Evolutionary conservation across 2,113 vertebrate species (phyloP), one percentile per base, ranked within the genome.

Genomic region (Phasianus colchicus): DNA sequence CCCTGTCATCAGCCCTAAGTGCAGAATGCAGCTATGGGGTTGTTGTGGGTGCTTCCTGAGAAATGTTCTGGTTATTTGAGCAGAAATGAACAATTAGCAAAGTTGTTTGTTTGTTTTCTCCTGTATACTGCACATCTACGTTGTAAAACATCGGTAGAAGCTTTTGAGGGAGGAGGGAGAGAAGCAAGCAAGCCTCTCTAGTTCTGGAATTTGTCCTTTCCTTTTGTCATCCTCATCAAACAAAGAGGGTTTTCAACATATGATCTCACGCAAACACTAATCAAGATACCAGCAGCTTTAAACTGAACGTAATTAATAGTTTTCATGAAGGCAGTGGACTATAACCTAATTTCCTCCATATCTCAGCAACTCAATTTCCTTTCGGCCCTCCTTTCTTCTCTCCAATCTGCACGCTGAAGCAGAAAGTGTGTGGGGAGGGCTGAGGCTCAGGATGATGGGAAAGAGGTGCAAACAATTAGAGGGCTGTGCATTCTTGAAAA

Each of bases 261-360:
- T 38, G 32, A 30, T 63, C 29, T 20, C 22, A 17, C 47, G 27
- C 40, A 10, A 19, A 34, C 6, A 12, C 29, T 55, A 38, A 67
- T 73, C n/a, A 25, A 79, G 40, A n/a, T 29, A 52, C 43, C 80
- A 65, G 40, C 55, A 75, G 86, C 71, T 72, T 43, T 86, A 81
- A 63, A 45, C 64, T 29, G 32, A 42, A 40, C 43, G 47, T 50
- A 48, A 71, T 87, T 48, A 80, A 80, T 24, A 34, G 73, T 30
- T 65, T 83, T 86, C 17, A 60, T 40, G 65, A 42, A 90, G 50
- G 91, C 83, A 93, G 45, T 67, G 63, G 87, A 22, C 83, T 88
- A 69, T 66, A 95, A 95, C 74, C 10, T 87, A 42, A 92, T 89
- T 95, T 90, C 88, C 83, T 91, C 89, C 74, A 6, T 83, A 80